Percentiles rank a stretch among this genome's conserved stretches.
Conservation (phyloP, 2,888 invertebrate species). For the Phaedon cochleariae region DNA sequence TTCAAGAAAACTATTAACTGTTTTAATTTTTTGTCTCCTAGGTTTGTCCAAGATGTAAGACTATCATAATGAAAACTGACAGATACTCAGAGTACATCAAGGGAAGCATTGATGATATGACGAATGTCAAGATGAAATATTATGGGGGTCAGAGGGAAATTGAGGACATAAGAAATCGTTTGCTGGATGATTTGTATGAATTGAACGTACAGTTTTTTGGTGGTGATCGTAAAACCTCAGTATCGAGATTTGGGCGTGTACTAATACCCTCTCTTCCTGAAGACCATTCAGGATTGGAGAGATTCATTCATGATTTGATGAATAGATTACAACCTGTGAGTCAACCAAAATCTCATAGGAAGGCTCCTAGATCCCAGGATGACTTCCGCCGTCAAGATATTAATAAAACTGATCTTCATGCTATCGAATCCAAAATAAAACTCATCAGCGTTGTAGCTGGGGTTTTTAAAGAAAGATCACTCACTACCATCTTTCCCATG, state of each 20-base stretch:
- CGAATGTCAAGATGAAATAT: slow-evolving; percentile 35
- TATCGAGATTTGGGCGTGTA: no score
- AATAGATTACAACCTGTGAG: no score
- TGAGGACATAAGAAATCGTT: slow-evolving; percentile 48
- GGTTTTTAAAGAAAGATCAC: no score
- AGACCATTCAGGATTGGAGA: no score
- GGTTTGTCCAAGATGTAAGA: slow-evolving; percentile 44
- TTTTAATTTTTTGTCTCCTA: background rate
- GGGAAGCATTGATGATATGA: slow-evolving; percentile 40
- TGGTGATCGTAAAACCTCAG: no score
- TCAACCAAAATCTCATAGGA: no score
- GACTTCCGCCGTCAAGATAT: slow-evolving; percentile 37
- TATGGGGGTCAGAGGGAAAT: slow-evolving; percentile 59
- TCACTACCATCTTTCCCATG: background rate
- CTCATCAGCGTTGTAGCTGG: slow-evolving; percentile 41
- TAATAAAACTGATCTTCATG: slow-evolving; percentile 36
- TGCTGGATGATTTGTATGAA: slow-evolving; percentile 9
- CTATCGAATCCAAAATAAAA: slow-evolving; percentile 42
- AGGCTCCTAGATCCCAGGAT: background rate
- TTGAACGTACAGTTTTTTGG: background rate
- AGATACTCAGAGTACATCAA: slow-evolving; percentile 49
- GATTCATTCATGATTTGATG: no score
- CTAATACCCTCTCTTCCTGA: no score
- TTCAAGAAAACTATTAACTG: background rate
- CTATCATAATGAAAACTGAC: slow-evolving; percentile 45